Evolutionary conservation across 2,113 vertebrate species (phyloP).

Genomic region (Cairina moschata): DNA sequence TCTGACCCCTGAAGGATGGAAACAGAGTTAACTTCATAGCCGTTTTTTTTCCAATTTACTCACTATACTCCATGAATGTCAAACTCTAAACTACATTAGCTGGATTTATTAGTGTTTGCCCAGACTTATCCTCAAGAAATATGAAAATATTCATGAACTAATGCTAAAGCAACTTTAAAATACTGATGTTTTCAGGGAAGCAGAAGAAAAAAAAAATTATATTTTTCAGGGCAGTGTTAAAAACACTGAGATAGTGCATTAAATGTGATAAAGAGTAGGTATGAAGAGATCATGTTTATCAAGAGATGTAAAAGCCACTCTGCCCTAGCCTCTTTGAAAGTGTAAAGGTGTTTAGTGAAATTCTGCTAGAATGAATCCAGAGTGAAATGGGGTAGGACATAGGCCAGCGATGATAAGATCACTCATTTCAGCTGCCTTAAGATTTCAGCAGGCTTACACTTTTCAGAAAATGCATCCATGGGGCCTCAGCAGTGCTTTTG

Average conservation of each 20-base stretch:
- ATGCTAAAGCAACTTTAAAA: conserved; percentile 22
- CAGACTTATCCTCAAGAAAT: conserved; percentile 49
- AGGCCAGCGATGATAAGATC: conserved; percentile 34
- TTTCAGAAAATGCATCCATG: conserved; percentile 22
- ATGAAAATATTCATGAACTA: conserved; percentile 55
- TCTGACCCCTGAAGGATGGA: conserved; percentile 87
- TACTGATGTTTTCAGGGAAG: conserved; percentile 10
- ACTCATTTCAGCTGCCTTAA: conserved; percentile 53
- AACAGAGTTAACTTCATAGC: conserved; percentile 78
- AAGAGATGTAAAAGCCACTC: conserved; percentile 10
- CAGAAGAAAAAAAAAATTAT: background rate
- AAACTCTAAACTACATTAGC: conserved; percentile 66
- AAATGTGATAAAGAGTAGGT: background rate
- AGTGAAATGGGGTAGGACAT: conserved; percentile 21
- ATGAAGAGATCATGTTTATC: conserved; percentile 25
- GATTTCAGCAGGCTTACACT: conserved; percentile 53
- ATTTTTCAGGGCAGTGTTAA: conserved; percentile 21
- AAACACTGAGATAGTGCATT: conserved; percentile 50
- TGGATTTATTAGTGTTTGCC: conserved; percentile 55
- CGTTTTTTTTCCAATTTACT: conserved; percentile 46
- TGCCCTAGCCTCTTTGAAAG: conserved; percentile 21
- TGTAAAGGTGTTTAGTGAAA: conserved; percentile 33
- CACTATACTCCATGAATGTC: conserved; percentile 62
- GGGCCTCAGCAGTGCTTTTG: conserved; percentile 18
- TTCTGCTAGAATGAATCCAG: conserved; percentile 42